Evolutionary conservation across 1,140 invertebrate genomes (phyloP).

Genomic region (Leptoteleia sp.): DNA sequence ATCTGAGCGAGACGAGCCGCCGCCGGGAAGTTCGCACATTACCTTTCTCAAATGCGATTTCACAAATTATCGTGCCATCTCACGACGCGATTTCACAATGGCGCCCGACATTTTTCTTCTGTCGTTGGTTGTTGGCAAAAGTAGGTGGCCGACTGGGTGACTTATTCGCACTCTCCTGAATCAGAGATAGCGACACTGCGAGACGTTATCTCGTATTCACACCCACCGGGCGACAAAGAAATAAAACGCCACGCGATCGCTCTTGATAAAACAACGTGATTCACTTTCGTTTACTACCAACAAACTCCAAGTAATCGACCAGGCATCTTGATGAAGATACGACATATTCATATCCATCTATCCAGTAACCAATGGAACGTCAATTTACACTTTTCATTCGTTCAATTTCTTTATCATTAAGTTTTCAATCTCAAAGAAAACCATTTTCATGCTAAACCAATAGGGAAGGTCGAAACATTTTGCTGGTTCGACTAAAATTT

Average conservation of each 20-base stretch:
- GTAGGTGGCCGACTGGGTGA: slow-evolving; percentile 43
- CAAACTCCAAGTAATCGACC: slow-evolving; percentile 38
- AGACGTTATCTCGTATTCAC: slow-evolving; percentile 20
- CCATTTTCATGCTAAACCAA: too few relatives aligned
- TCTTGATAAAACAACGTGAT: slow-evolving; percentile 28
- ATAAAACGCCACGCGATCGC: slow-evolving; percentile 6
- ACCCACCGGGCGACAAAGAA: slow-evolving; percentile 11
- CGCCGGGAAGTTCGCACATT: slow-evolving; percentile 32
- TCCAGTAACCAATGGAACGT: too few relatives aligned
- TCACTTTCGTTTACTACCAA: slow-evolving; percentile 18
- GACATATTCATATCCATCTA: too few relatives aligned
- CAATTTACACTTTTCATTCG: too few relatives aligned
- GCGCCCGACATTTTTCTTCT: slow-evolving; percentile 35
- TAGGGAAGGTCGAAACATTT: too few relatives aligned
- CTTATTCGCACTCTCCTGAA: slow-evolving; percentile 39
- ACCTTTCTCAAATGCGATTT: slow-evolving; percentile 33
- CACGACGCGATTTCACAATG: slow-evolving; percentile 25
- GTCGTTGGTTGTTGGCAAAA: slow-evolving; percentile 21
- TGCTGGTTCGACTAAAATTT: too few relatives aligned
- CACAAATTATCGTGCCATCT: slow-evolving; percentile 45
- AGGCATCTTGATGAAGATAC: slow-evolving; percentile 5
- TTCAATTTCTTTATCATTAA: too few relatives aligned
- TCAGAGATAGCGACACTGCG: slow-evolving; percentile 21
- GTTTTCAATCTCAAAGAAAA: too few relatives aligned
- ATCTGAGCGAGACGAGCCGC: slow-evolving; percentile 19